Percentiles rank a stretch among this genome's conserved stretches.
These are phyloP conservation scores for Cylloceria caligata DNA, from an alignment of 2,888 invertebrate species.

Conservation along the genomic window DNA sequence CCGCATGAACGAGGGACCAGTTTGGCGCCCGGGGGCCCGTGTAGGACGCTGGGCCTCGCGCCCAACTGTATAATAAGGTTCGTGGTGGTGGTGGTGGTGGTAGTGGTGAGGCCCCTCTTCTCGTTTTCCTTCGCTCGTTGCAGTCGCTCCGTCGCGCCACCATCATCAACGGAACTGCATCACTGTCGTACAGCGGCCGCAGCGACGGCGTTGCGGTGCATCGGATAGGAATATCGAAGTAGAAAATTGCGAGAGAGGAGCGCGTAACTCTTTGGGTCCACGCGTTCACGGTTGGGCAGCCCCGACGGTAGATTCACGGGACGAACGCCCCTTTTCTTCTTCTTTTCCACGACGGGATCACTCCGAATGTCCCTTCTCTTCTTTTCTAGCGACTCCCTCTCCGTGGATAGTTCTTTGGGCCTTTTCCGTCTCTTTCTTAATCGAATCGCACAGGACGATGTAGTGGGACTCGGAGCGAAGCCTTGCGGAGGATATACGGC, in stretches of 20 bases:
- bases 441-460: constrained; percentile 41
- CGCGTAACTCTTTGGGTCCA: neutral
- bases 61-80: constrained; percentile 47
- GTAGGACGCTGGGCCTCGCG: constrained; percentile 50
- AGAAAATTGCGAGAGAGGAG: neutral
- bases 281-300: constrained; percentile 10
- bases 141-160: constrained; percentile 29
- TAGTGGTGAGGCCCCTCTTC: constrained; percentile 18
- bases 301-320: neutral
- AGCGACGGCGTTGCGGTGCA: neutral
- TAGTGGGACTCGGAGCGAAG: constrained; percentile 10
- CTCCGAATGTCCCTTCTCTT: constrained; percentile 59
- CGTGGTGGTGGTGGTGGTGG: no score
- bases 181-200: neutral
- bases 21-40: constrained; percentile 60
- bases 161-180: constrained; percentile 4
- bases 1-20: constrained; percentile 61
- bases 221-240: neutral
- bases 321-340: constrained; percentile 45
- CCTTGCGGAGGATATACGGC: neutral
- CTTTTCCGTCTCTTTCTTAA: constrained; percentile 24
- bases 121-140: neutral
- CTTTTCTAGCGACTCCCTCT: constrained; percentile 43
- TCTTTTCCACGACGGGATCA: constrained; percentile 55
- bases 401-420: constrained; percentile 24